These are phyloP conservation scores for Phallusia fumigata DNA, from an alignment of 23 tunicate genomes.

Conservation along the genomic window DNA sequence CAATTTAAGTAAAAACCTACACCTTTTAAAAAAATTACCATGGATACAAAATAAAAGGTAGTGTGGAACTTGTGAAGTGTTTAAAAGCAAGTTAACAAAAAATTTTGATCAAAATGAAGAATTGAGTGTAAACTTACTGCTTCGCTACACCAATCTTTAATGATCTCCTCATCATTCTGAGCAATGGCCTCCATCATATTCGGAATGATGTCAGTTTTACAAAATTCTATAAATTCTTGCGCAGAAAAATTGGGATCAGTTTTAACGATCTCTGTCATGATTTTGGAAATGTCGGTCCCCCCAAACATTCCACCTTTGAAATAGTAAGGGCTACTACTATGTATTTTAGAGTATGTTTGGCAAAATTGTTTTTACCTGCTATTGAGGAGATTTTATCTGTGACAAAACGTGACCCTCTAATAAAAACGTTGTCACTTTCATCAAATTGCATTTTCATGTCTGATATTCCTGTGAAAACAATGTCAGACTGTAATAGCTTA, in stretches of 20 bases:
- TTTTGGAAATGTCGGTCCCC: constrained; percentile 83
- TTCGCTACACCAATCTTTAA: constrained; percentile 93
- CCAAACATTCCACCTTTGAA: constrained; percentile 79
- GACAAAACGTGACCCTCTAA: constrained; percentile 61
- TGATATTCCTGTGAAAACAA: constrained; percentile 55
- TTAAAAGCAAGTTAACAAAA: too few species aligned
- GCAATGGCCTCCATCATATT: constrained; percentile 82
- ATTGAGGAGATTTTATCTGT: constrained; percentile 72
- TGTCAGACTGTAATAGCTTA: neutral
- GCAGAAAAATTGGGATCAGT: constrained; percentile 85
- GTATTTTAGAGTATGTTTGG: neutral
- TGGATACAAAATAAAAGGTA: neutral
- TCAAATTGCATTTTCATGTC: constrained; percentile 87
- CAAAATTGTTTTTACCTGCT: constrained; percentile 44
- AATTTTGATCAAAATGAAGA: too few species aligned
- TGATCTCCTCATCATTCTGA: constrained; percentile 64
- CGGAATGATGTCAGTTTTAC: constrained; percentile 74
- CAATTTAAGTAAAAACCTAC: too few species aligned
- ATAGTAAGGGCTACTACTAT: neutral
- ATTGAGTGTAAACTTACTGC: constrained; percentile 42
- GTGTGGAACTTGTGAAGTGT: neutral
- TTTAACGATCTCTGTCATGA: constrained; percentile 73
- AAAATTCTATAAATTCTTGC: constrained; percentile 54
- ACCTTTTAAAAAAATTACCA: too few species aligned
- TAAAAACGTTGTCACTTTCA: constrained; percentile 88